Evolutionary conservation across 2,113 vertebrate genomes (phyloP).

Genomic region (Ranitomeya variabilis): DNA sequence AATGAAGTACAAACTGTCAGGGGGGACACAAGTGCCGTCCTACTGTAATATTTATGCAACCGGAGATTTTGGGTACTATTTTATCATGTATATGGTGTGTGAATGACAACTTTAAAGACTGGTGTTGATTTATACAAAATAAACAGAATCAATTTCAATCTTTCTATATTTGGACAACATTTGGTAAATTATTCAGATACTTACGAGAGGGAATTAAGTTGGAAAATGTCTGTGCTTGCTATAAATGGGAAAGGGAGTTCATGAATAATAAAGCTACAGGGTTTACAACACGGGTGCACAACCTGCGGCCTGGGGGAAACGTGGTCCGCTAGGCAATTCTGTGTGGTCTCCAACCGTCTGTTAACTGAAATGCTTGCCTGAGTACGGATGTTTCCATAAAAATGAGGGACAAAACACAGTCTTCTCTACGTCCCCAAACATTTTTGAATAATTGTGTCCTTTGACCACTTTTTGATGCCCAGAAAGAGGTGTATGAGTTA

Average conservation of each 20-base stretch:
- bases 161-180: conserved; percentile 37
- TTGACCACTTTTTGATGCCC: too few species aligned
- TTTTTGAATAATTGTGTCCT: too few species aligned
- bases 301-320: too few species aligned
- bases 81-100: conserved; percentile 46
- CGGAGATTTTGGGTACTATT: conserved; percentile 12
- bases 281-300: not conserved
- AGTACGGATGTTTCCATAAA: too few species aligned
- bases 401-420: too few species aligned
- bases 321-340: too few species aligned
- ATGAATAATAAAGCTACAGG: not conserved
- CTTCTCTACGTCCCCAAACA: too few species aligned
- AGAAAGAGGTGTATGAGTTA: too few species aligned
- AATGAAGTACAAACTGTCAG: conserved; percentile 63
- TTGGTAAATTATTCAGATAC: conserved; percentile 9
- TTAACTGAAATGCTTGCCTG: too few species aligned
- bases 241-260: not conserved
- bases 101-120: conserved; percentile 39
- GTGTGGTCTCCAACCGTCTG: too few species aligned
- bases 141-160: conserved; percentile 43
- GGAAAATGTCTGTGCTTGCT: not conserved
- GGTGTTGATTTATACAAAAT: conserved; percentile 42
- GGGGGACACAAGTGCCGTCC: conserved; percentile 62
- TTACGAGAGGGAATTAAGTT: not conserved
- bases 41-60: conserved; percentile 52